Percentiles rank a stretch among this genome's conserved stretches.
These are phyloP conservation scores for Odontesthes bonariensis DNA, from an alignment of 2,113 vertebrate genomes.

Conservation along the genomic window DNA sequence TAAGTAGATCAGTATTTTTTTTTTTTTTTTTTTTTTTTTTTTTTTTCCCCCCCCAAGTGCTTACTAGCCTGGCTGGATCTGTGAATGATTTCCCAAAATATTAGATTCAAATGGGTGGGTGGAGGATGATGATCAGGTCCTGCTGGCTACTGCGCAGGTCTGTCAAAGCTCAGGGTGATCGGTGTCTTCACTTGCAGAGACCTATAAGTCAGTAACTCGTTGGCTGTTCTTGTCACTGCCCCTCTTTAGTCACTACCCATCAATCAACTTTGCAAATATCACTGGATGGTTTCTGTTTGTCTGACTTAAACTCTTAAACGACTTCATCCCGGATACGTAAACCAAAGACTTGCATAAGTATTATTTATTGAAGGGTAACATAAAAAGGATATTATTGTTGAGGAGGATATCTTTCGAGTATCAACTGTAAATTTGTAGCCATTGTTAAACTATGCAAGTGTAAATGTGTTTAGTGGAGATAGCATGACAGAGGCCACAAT, in stretches of 20 bases:
- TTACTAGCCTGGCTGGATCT: constrained; percentile 12
- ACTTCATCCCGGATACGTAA: constrained; percentile 6
- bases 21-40: constrained; percentile 22
- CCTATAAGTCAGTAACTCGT: constrained; percentile 22
- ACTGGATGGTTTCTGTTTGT: constrained; percentile 16
- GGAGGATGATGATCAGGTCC: constrained; percentile 21
- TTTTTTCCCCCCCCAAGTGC: neutral
- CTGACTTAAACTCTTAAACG: constrained; percentile 8
- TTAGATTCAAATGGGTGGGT: neutral
- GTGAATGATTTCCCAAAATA: constrained; percentile 17
- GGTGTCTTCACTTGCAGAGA: constrained; percentile 16
- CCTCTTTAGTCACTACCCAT: constrained; percentile 5
- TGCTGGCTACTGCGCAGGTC: constrained; percentile 24
- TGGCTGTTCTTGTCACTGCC: constrained; percentile 11
- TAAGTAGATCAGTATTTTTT: constrained; percentile 31
- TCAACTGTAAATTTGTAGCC: neutral
- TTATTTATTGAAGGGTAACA: constrained; percentile 51
- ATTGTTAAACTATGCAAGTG: constrained; percentile 16
- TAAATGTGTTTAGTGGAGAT: constrained; percentile 32
- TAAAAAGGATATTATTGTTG: neutral
- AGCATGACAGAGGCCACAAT: neutral
- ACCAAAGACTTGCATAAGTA: constrained; percentile 38
- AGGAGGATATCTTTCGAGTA: neutral
- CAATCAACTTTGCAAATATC: constrained; percentile 25
- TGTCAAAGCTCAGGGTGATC: constrained; percentile 28